Evolutionary conservation across 2,113 vertebrate species (phyloP).

Genomic region (Carassius auratus): DNA sequence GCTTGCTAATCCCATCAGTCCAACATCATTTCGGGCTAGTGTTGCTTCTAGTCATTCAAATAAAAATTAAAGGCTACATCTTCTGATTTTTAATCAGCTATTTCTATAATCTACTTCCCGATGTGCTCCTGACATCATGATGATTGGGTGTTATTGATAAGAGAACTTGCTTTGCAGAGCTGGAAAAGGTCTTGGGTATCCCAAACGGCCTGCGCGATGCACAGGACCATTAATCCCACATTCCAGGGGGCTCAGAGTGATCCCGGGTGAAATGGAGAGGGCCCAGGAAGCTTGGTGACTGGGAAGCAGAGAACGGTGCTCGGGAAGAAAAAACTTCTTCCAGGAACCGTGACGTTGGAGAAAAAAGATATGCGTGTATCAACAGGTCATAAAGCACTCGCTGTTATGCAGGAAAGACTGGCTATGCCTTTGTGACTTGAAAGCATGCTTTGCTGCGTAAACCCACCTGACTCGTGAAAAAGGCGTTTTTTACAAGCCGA

Average conservation of each 20-base stretch:
- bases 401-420: conserved; percentile 19
- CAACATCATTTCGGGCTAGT: background rate
- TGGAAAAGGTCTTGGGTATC: conserved; percentile 9
- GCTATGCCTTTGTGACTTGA: conserved; percentile 47
- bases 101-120: background rate
- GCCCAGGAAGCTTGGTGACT: conserved; percentile 16
- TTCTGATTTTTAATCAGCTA: background rate
- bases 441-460: conserved; percentile 44
- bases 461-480: conserved; percentile 74
- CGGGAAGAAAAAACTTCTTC: conserved; percentile 54
- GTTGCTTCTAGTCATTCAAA: background rate
- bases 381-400: conserved; percentile 13
- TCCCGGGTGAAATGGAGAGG: conserved; percentile 35
- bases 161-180: conserved; percentile 7
- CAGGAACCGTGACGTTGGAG: conserved; percentile 62
- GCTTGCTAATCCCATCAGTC: conserved; percentile 13
- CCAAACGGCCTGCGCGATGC: background rate
- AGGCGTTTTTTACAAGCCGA: conserved; percentile 69
- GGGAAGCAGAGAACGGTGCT: conserved; percentile 21
- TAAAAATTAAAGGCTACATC: background rate
- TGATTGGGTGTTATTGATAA: conserved; percentile 31
- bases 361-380: conserved; percentile 41
- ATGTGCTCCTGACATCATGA: background rate
- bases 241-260: conserved; percentile 44
- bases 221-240: conserved; percentile 37